Evolutionary conservation across 2,888 invertebrate genomes (phyloP).

Genomic region (Xestobium rufovillosum): DNA sequence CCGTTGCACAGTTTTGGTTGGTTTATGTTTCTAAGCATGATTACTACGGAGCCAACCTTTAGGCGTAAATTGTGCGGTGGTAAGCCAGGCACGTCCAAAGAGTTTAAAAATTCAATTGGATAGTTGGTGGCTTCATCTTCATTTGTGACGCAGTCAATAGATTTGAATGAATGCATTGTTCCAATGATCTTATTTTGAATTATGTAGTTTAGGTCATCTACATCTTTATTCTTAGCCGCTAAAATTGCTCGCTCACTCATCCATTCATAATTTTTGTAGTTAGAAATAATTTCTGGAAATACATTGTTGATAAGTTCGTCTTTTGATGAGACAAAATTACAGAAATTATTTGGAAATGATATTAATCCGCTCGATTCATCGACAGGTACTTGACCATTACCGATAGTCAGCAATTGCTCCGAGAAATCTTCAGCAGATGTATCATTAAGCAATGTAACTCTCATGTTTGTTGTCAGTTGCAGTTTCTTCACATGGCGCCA

Average conservation of each 20-base stretch:
- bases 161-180: constrained; percentile 20
- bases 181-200: constrained; percentile 27
- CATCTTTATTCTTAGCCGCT: constrained; percentile 31
- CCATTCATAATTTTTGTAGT: constrained; percentile 27
- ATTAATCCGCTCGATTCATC: too few relatives aligned
- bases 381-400: too few relatives aligned
- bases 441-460: too few relatives aligned
- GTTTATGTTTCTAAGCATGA: constrained; percentile 33
- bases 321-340: too few relatives aligned
- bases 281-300: constrained; percentile 27
- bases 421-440: constrained; percentile 13
- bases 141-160: constrained; percentile 8
- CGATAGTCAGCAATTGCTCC: too few relatives aligned
- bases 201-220: constrained; percentile 30
- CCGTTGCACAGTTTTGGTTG: constrained; percentile 29
- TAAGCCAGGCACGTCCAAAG: too few relatives aligned
- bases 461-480: constrained; percentile 16
- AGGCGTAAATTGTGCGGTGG: constrained; percentile 26
- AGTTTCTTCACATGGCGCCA: constrained; percentile 17
- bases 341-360: too few relatives aligned
- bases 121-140: too few relatives aligned
- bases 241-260: constrained; percentile 25
- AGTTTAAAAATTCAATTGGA: too few relatives aligned
- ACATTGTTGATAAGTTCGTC: constrained; percentile 25
- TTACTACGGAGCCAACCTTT: constrained; percentile 29